These are phyloP conservation scores for Palythoa caribaeorum DNA, from an alignment of 92 coral and sea anemone genomes.

Conservation along the genomic window DNA sequence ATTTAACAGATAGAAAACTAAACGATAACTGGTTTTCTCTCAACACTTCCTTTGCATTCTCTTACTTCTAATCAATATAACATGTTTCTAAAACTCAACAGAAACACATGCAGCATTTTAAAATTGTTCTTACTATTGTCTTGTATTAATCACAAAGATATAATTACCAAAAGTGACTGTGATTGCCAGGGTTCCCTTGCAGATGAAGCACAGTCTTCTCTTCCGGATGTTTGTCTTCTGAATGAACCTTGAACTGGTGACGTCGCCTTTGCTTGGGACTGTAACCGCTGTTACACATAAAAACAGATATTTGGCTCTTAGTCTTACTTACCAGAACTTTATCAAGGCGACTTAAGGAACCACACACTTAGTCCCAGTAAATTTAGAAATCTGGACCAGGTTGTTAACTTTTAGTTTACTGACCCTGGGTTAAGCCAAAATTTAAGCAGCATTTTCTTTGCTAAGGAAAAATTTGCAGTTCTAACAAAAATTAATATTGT, in stretches of 20 bases:
- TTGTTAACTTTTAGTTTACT: no score
- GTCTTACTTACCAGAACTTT: neutral
- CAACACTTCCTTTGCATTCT: neutral
- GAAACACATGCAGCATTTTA: neutral
- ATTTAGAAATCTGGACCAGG: no score
- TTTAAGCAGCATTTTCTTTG: no score
- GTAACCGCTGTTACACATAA: neutral
- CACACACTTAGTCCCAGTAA: neutral
- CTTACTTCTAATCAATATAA: no score
- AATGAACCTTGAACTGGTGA: neutral
- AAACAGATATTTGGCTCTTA: neutral
- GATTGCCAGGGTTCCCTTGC: slow-evolving; percentile 63
- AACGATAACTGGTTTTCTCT: neutral
- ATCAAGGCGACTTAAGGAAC: neutral
- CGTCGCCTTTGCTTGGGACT: slow-evolving; percentile 37
- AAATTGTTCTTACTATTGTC: neutral
- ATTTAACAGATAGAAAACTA: no score
- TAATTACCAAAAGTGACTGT: neutral
- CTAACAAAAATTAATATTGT: no score
- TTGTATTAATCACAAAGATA: no score
- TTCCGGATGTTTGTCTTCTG: slow-evolving; percentile 56
- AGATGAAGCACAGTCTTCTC: slow-evolving; percentile 52
- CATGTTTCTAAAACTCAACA: no score
- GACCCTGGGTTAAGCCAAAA: no score
- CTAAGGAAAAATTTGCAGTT: no score